Evolutionary conservation across 2,888 invertebrate species (phyloP), one percentile per base, ranked within the genome.

Genomic region (Hirtodrosophila alboralis): DNA sequence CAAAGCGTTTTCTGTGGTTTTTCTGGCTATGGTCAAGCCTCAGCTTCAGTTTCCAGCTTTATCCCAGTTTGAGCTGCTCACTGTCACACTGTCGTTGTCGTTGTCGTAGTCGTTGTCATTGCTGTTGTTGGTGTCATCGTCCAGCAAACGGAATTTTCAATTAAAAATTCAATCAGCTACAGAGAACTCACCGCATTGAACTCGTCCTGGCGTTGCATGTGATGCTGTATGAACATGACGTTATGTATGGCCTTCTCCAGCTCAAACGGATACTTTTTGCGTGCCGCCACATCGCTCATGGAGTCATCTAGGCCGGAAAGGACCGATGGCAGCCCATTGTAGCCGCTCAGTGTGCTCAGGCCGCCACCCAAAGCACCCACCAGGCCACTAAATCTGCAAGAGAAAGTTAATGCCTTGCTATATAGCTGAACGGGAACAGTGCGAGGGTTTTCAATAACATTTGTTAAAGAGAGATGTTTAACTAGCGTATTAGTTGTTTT

Each of bases 201-300:
- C 89, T 97, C 97, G 89, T 97, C 97, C 90, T 97, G 96, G n/a
- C 97, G 93, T 88, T 96, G 96, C 91, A 97, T 96, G 87, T 97
- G 97, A 89, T 97, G 96, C 84, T 97, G 97, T 75, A 98, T 97
- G 89, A 97, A 98, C 95, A 96, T 96, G 45, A 97, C 96, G 90
- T 97, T 97, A 89, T 97, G 96, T 72, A 98, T 95, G 38, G 97
- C 97, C 88, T 97, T 96, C 89, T 97, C 97, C 84, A 97, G 92
- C 89, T 97, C 97, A 87, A 96, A 96, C 0, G 97, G 97, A 90
- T 96, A 97, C 89, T 96, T 97, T 91, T 96, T 96, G 62, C 95
- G 92, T 3, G 93, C 93, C 10, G 93, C 95, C 12, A 96, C 94
- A 84, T 96, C 96, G 74, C 95, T 95, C 73, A 95, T 90, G 14